Conservation (phyloP, 2,797 vertebrate species). For the Thaleichthys pacificus region DNA sequence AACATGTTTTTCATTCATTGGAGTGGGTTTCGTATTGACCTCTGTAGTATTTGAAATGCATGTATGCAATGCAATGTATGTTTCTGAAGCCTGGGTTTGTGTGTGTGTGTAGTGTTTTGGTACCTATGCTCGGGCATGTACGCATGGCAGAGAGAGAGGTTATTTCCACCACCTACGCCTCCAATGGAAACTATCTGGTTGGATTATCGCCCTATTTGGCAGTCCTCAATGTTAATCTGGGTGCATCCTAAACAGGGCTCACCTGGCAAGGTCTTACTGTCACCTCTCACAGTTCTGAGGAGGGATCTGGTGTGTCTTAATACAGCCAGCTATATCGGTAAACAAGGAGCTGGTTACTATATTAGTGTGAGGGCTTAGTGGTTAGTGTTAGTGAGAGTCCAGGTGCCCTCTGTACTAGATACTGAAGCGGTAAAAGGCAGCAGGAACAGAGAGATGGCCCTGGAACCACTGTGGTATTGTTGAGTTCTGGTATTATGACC, state of each 20-base stretch:
- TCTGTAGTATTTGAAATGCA: neutral
- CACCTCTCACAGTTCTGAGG: neutral
- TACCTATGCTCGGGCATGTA: neutral
- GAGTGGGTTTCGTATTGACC: neutral
- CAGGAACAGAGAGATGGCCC: neutral
- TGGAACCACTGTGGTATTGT: neutral
- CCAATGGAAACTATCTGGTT: neutral
- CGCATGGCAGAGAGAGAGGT: neutral
- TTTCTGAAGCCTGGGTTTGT: neutral
- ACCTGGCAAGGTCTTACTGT: neutral
- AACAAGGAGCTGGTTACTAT: too few species aligned
- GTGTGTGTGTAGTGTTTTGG: neutral
- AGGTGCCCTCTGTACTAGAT: neutral
- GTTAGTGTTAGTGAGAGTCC: neutral
- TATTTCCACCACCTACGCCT: neutral
- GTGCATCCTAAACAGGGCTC: neutral
- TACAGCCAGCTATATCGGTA: neutral
- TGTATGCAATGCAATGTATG: too few species aligned
- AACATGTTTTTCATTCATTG: slow-evolving; percentile 4
- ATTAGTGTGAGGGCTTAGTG: too few species aligned
- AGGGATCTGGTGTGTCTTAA: neutral
- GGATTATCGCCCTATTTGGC: neutral
- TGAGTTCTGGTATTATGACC: neutral
- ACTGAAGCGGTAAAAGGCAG: neutral
- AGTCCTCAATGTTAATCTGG: neutral